phyloP scores from a whole-genome alignment of 1,140 invertebrate genomes.

The Drosophila kohkoa region DNA sequence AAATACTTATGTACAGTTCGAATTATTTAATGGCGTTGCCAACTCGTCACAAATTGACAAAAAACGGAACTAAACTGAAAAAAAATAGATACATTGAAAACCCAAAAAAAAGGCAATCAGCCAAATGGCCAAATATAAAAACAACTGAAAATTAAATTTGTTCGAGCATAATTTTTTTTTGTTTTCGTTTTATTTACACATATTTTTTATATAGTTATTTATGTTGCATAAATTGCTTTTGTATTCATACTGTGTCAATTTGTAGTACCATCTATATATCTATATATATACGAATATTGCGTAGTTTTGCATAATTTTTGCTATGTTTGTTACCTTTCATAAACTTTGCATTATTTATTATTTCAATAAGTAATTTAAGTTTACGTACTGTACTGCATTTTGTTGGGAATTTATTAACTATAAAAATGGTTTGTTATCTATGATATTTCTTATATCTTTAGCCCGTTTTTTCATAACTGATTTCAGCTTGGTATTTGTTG shows the following conservation, averaged over 20 bases:
- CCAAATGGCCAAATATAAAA: slow-evolving; percentile 43
- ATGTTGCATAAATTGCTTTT: slow-evolving; percentile 68
- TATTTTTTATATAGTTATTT: slow-evolving; percentile 57
- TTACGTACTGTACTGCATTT: slow-evolving; percentile 33
- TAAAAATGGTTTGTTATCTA: slow-evolving; percentile 53
- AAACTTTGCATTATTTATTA: slow-evolving; percentile 54
- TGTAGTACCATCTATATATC: slow-evolving; percentile 46
- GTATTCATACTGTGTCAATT: slow-evolving; percentile 70
- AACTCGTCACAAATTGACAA: slow-evolving; percentile 43
- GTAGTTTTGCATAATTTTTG: slow-evolving; percentile 62
- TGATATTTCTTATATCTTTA: slow-evolving; percentile 29
- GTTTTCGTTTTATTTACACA: slow-evolving; percentile 68
- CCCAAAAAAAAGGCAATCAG: slow-evolving; percentile 36
- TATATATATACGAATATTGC: slow-evolving; percentile 51
- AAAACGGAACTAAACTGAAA: slow-evolving; percentile 14
- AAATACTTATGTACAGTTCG: slow-evolving; percentile 59
- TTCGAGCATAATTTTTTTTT: slow-evolving; percentile 58
- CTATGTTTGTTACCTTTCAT: slow-evolving; percentile 43
- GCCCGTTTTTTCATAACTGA: slow-evolving; percentile 15
- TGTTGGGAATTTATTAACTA: slow-evolving; percentile 64
- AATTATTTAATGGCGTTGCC: slow-evolving; percentile 48
- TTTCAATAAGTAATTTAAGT: slow-evolving; percentile 63
- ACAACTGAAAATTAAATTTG: slow-evolving; percentile 57
- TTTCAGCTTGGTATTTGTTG: slow-evolving; percentile 30
- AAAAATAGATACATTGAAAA: slow-evolving; percentile 25